phyloP scores from a whole-genome alignment of 2,113 vertebrate genomes.

The Gracilinanus agilis region DNA sequence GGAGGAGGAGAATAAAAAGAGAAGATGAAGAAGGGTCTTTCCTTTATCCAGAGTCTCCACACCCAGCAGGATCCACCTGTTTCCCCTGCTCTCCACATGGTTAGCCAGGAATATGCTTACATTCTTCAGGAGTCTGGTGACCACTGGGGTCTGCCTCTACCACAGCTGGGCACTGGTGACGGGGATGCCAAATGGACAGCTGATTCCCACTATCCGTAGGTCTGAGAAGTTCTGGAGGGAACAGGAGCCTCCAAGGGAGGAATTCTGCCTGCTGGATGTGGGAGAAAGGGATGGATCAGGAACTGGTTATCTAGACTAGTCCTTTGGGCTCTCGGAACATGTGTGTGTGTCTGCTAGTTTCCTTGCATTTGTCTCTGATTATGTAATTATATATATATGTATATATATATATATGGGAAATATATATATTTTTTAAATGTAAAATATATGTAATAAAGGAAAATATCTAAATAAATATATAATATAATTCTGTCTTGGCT shows the following conservation, averaged over 20 bases:
- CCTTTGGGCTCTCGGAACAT: not conserved
- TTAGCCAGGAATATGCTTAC: not conserved
- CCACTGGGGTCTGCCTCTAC: not conserved
- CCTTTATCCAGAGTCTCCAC: not conserved
- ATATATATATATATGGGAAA: too few species aligned
- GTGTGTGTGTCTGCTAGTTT: not conserved
- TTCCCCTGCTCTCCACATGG: not conserved
- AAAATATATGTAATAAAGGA: too few species aligned
- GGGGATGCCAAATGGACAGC: not conserved
- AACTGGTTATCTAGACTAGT: not conserved
- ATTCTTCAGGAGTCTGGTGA: not conserved
- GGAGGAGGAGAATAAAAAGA: not conserved
- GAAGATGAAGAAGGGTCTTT: not conserved
- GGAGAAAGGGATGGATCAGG: not conserved
- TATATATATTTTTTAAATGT: too few species aligned
- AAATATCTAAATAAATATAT: too few species aligned
- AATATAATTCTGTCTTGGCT: not conserved
- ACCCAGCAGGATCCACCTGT: not conserved
- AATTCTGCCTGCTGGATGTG: not conserved
- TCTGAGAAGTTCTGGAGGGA: not conserved
- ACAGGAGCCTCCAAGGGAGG: not conserved
- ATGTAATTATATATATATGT: too few species aligned
- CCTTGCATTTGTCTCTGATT: not conserved
- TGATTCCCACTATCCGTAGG: not conserved
- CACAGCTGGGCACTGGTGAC: not conserved